These are phyloP conservation scores for Ceryle rudis DNA, from an alignment of 2,797 vertebrate genomes.

Conservation along the genomic window DNA sequence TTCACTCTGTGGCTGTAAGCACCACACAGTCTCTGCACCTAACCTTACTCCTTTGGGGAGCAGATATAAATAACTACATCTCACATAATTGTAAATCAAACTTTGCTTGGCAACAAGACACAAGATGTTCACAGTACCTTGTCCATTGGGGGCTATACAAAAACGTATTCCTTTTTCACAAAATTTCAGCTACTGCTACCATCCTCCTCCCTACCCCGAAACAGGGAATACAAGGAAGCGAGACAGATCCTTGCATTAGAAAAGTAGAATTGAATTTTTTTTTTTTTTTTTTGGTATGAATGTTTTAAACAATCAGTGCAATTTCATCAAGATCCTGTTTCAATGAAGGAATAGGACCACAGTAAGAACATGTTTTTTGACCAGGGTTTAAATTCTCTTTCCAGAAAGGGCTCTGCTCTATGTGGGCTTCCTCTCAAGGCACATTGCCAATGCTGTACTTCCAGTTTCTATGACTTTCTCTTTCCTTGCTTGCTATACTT, in stretches of 20 bases:
- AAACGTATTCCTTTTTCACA: not conserved
- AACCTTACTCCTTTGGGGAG: not conserved
- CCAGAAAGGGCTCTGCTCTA: not conserved
- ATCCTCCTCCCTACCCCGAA: accelerated
- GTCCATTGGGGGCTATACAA: not conserved
- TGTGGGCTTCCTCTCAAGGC: not conserved
- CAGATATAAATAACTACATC: not conserved
- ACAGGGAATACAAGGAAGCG: not conserved
- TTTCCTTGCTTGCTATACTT: not conserved
- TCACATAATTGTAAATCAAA: not conserved
- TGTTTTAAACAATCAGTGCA: not conserved
- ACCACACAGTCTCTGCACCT: not conserved
- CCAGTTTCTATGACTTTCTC: not conserved
- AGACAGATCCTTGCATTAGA: not conserved
- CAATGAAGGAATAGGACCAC: not conserved
- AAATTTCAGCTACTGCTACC: not conserved
- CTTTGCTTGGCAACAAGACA: not conserved
- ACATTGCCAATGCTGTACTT: accelerated
- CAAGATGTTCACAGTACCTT: not conserved
- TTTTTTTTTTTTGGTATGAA: not conserved
- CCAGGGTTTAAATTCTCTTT: not conserved
- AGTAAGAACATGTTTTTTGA: not conserved
- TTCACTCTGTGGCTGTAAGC: not conserved
- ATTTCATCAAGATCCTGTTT: not conserved
- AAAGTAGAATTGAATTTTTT: not conserved